Evolutionary conservation across 2,888 invertebrate species (phyloP).

Genomic region (Plusia festucae): DNA sequence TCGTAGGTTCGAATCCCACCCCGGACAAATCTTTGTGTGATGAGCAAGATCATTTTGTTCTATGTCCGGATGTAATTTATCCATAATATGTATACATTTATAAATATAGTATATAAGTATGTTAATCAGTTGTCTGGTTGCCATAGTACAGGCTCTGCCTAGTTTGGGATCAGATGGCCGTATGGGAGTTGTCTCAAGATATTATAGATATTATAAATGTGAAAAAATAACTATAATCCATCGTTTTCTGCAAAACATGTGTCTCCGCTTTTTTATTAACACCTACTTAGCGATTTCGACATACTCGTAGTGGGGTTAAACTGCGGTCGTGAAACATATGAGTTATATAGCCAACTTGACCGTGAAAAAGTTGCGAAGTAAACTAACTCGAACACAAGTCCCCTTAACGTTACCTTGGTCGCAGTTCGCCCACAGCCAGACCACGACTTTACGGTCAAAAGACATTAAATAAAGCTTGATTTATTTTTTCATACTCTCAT

Average conservation of each 20-base stretch:
- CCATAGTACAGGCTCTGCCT: too few relatives aligned
- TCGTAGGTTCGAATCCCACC: too few relatives aligned
- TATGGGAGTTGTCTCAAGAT: too few relatives aligned
- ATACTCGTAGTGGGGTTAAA: conserved; percentile 24
- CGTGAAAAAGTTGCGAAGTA: conserved; percentile 50
- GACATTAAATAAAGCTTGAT: conserved; percentile 54
- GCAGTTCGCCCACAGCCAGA: conserved; percentile 36
- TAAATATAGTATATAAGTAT: too few relatives aligned
- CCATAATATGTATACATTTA: too few relatives aligned
- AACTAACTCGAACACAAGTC: conserved; percentile 36
- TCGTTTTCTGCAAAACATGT: conserved; percentile 23
- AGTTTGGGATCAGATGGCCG: too few relatives aligned
- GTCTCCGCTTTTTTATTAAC: conserved; percentile 25
- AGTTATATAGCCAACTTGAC: conserved; percentile 35
- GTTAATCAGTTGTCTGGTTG: too few relatives aligned
- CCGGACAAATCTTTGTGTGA: too few relatives aligned
- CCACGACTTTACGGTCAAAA: conserved; percentile 51
- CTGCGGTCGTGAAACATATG: conserved; percentile 30
- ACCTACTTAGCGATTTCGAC: conserved; percentile 19
- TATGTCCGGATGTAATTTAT: too few relatives aligned
- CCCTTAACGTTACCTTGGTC: conserved; percentile 22
- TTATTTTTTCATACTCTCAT: conserved; percentile 47
- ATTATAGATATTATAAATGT: conserved; percentile 10
- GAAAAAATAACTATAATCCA: conserved; percentile 19
- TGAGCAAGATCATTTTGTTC: too few relatives aligned